Conservation (phyloP, 2,888 invertebrate genomes). For the Caenorhabditis becei region DNA sequence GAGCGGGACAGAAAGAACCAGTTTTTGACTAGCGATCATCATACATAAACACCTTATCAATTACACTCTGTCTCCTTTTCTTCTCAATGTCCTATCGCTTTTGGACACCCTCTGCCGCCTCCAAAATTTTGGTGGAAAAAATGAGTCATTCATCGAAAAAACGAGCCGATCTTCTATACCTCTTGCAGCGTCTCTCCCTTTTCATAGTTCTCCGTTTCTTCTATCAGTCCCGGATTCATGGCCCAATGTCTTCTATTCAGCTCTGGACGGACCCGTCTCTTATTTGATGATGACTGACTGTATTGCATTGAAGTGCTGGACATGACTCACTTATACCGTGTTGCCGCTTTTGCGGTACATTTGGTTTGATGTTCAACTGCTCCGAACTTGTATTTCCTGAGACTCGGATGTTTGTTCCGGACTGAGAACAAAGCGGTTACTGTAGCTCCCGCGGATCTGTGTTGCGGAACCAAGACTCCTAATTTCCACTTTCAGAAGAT, state of each 20-base stretch:
- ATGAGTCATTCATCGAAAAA: not conserved
- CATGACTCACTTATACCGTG: conserved; percentile 12
- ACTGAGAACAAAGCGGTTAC: too few species aligned
- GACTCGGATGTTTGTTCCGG: too few species aligned
- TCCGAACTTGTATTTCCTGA: not conserved
- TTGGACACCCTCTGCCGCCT: conserved; percentile 10
- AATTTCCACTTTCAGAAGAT: too few species aligned
- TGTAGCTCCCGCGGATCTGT: too few species aligned
- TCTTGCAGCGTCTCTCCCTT: not conserved
- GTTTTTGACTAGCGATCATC: conserved; percentile 50
- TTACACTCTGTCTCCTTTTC: conserved; percentile 34
- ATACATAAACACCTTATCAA: conserved; percentile 63
- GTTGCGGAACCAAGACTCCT: too few species aligned
- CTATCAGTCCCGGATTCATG: conserved; percentile 1
- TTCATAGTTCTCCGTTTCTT: not conserved
- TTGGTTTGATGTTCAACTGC: not conserved
- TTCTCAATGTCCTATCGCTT: conserved; percentile 11
- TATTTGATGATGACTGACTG: conserved; percentile 39
- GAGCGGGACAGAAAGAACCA: conserved; percentile 36
- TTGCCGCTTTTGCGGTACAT: conserved; percentile 11
- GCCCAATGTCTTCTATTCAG: conserved; percentile 1
- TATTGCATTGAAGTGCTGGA: conserved; percentile 15
- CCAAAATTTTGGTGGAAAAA: conserved; percentile 3
- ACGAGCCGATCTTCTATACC: not conserved
- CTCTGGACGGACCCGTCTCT: not conserved